These are phyloP conservation scores for Brachyopa scutellaris DNA, from an alignment of 2,888 invertebrate genomes.

Conservation along the genomic window DNA sequence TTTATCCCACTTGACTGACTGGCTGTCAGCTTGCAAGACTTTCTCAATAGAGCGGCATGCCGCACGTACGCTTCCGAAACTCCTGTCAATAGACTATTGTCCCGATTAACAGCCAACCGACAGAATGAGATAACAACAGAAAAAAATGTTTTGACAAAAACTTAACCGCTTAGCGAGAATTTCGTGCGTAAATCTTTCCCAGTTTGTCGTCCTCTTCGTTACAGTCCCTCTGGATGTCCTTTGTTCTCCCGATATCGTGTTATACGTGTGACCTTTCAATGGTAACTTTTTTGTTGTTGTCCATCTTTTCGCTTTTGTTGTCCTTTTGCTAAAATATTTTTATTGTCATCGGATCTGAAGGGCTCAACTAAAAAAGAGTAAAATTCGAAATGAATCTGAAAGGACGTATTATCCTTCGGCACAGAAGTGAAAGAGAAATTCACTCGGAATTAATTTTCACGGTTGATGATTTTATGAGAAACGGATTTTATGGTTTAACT, in stretches of 20 bases:
- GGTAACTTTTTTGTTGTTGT: neutral
- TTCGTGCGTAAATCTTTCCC: conserved; percentile 48
- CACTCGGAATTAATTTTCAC: conserved; percentile 60
- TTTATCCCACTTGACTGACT: conserved; percentile 65
- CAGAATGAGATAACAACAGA: conserved; percentile 13
- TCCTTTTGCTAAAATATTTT: conserved; percentile 29
- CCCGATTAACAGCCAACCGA: conserved; percentile 29
- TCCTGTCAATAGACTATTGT: conserved; percentile 28
- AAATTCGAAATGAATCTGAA: conserved; percentile 15
- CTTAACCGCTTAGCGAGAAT: conserved; percentile 50
- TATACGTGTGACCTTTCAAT: neutral
- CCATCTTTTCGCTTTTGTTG: neutral
- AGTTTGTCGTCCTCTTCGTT: conserved; percentile 17
- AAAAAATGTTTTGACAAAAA: conserved; percentile 37
- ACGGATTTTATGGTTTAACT: conserved; percentile 43
- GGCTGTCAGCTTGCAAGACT: conserved; percentile 20
- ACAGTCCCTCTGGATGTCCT: neutral
- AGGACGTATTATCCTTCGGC: conserved; percentile 21
- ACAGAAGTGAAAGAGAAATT: conserved; percentile 30
- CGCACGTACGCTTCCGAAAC: conserved; percentile 34
- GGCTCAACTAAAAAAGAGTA: neutral
- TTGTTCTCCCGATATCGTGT: conserved; percentile 3
- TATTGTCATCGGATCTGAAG: conserved; percentile 19
- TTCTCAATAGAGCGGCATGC: conserved; percentile 29
- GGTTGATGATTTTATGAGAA: conserved; percentile 54